These are phyloP conservation scores for Synodontis membranacea DNA, from an alignment of 2,113 vertebrate genomes.

Conservation along the genomic window DNA sequence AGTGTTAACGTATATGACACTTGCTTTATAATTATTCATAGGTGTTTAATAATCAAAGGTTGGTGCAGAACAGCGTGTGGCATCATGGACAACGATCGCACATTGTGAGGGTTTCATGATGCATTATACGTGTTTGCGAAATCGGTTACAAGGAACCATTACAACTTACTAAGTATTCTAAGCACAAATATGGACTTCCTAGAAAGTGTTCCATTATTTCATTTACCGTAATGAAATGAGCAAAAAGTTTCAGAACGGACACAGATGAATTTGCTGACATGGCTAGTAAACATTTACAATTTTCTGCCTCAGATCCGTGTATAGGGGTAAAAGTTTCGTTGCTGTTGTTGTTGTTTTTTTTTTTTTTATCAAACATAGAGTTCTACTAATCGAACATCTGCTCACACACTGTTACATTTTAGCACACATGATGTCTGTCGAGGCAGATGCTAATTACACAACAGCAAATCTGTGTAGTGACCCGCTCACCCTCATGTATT, in stretches of 20 bases:
- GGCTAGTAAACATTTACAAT: not conserved
- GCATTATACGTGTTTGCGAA: not conserved
- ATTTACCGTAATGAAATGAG: not conserved
- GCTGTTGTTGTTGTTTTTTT: not conserved
- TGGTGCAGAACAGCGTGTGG: not conserved
- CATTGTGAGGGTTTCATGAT: not conserved
- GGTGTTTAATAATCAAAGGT: not conserved
- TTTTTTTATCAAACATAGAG: not conserved
- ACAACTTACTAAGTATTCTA: not conserved
- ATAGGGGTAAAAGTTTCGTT: not conserved
- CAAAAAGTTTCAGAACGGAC: not conserved
- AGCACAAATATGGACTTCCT: not conserved
- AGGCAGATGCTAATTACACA: constrained; percentile 15
- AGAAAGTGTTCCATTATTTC: not conserved
- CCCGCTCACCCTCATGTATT: constrained; percentile 50
- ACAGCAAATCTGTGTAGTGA: constrained; percentile 10
- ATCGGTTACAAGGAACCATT: not conserved
- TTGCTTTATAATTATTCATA: not conserved
- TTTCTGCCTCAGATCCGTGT: not conserved
- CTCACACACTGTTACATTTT: not conserved
- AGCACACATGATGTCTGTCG: not conserved
- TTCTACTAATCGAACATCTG: constrained; percentile 6
- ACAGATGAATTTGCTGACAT: not conserved
- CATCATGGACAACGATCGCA: not conserved
- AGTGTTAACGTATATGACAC: not conserved